Conservation (phyloP, 1,140 invertebrate genomes). For the Radopholus similis region DNA sequence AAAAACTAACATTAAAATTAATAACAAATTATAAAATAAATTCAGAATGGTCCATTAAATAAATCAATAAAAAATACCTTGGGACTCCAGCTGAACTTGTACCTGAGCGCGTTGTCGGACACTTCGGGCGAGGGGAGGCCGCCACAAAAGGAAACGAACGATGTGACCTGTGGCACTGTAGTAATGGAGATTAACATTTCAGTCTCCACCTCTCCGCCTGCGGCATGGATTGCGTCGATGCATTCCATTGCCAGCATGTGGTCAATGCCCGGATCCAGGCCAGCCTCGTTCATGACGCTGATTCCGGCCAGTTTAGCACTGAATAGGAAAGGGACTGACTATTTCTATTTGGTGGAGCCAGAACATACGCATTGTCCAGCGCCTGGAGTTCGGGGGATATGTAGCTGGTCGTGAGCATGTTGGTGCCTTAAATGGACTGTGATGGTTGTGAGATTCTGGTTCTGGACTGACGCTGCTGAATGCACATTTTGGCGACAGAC, state of each 20-base stretch:
- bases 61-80: too few species aligned
- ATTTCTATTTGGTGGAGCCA: too few species aligned
- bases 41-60: too few species aligned
- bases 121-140: conserved; percentile 88
- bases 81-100: conserved; percentile 79
- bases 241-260: conserved; percentile 93
- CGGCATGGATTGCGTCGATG: conserved; percentile 80
- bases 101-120: conserved; percentile 85
- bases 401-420: conserved; percentile 95
- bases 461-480: conserved; percentile 73
- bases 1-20: too few species aligned
- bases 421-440: too few species aligned
- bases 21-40: too few species aligned
- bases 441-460: too few species aligned
- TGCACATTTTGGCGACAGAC: conserved; percentile 76
- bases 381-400: conserved; percentile 76
- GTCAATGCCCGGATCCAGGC: conserved; percentile 94
- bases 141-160: conserved; percentile 93
- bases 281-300: conserved; percentile 88
- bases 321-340: too few species aligned
- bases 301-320: conserved; percentile 75
- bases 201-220: conserved; percentile 68
- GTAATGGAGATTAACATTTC: too few species aligned
- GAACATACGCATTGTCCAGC: conserved; percentile 73
- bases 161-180: conserved; percentile 71